Percentiles rank a stretch among this genome's conserved stretches.
These are phyloP conservation scores for Bubalus kerabau DNA, from an alignment of 2,113 vertebrate species.

Conservation along the genomic window DNA sequence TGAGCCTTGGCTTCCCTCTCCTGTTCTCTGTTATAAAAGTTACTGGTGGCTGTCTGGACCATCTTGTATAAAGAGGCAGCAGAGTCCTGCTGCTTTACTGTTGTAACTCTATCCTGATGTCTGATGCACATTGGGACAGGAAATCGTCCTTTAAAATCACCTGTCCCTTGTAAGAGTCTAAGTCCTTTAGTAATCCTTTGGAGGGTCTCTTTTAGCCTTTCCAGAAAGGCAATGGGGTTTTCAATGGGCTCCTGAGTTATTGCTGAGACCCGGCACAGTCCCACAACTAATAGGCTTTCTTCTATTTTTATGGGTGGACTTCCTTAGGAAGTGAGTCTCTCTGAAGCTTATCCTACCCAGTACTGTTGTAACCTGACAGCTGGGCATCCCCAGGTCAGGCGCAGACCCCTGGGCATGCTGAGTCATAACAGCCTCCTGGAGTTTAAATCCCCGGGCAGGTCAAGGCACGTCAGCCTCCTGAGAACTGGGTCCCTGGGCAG, in stretches of 20 bases:
- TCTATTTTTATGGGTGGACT: not conserved
- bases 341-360: not conserved
- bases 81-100: too few relatives aligned
- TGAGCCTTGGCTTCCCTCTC: too few relatives aligned
- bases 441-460: not conserved
- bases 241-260: not conserved
- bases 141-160: too few relatives aligned
- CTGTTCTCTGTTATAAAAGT: too few relatives aligned
- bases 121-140: too few relatives aligned
- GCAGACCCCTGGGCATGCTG: accelerated
- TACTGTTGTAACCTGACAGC: not conserved
- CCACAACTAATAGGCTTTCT: not conserved
- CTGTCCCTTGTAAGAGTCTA: not conserved
- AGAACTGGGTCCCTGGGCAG: not conserved
- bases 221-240: not conserved
- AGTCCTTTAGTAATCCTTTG: not conserved
- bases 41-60: too few relatives aligned
- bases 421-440: not conserved
- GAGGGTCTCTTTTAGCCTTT: not conserved
- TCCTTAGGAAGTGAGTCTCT: not conserved
- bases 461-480: accelerated
- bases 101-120: too few relatives aligned
- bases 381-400: not conserved
- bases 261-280: not conserved
- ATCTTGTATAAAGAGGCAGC: too few relatives aligned